Percentiles rank a stretch among this genome's conserved stretches.
Evolutionary conservation across 37 sponge, comb jelly and placozoan species (phyloP).

Genomic region (Axinella damicornis): DNA sequence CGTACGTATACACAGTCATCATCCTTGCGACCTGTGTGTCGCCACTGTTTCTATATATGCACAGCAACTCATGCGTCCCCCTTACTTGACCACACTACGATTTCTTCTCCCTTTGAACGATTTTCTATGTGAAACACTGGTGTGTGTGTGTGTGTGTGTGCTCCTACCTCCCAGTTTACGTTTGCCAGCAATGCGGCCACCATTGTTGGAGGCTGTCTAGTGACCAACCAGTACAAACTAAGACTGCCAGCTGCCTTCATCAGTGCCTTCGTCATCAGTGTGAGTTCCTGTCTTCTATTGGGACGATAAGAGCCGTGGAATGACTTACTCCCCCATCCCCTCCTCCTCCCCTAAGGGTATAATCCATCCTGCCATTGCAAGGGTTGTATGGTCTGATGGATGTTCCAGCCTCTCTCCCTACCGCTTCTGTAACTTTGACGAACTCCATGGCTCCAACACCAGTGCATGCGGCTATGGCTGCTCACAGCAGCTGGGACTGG

Average conservation of each 20-base stretch:
- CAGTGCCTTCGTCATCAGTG: constrained; percentile 92
- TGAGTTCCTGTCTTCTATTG: constrained; percentile 38
- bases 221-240: constrained; percentile 78
- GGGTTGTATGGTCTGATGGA: constrained; percentile 75
- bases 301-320: too few relatives aligned
- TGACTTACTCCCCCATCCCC: not conserved
- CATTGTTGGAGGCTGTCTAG: constrained; percentile 85
- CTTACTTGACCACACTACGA: not conserved
- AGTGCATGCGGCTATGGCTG: constrained; percentile 18
- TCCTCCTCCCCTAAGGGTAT: constrained; percentile 58
- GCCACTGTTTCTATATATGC: not conserved
- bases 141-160: not conserved
- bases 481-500: not conserved
- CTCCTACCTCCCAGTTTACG: constrained; percentile 66
- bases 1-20: too few relatives aligned
- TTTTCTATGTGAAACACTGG: too few relatives aligned
- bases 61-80: not conserved
- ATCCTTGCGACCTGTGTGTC: not conserved
- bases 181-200: constrained; percentile 97
- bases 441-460: not conserved
- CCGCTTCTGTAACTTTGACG: constrained; percentile 65
- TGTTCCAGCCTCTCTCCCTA: constrained; percentile 70
- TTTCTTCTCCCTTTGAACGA: too few relatives aligned
- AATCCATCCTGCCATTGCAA: constrained; percentile 73
- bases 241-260: constrained; percentile 81